Conservation (phyloP, 2,888 invertebrate species). For the Drosophila aldrichi region DNA sequence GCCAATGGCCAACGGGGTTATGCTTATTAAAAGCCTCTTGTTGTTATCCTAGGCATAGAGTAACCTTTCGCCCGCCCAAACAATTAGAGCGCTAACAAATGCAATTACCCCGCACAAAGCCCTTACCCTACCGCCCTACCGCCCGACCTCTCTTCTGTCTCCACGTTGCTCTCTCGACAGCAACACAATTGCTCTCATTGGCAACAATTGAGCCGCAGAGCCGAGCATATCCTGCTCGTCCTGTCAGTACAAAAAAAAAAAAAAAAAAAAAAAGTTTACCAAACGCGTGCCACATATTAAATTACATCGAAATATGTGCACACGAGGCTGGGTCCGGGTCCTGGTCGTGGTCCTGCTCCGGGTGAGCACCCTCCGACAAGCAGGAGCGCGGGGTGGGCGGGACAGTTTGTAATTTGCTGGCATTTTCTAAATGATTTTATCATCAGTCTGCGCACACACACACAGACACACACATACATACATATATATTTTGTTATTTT, state of each 20-base stretch:
- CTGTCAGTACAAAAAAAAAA: constrained; percentile 35
- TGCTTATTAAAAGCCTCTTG: constrained; percentile 76
- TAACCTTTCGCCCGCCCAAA: constrained; percentile 70
- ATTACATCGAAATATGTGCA: constrained; percentile 81
- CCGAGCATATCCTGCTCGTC: constrained; percentile 52
- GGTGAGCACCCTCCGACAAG: background rate
- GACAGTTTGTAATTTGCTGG: constrained; percentile 75
- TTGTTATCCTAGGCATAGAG: constrained; percentile 68
- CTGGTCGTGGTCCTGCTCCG: background rate
- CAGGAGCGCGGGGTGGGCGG: background rate
- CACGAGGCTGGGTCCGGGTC: constrained; percentile 45
- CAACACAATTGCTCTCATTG: constrained; percentile 78
- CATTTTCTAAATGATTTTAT: constrained; percentile 73
- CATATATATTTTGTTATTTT: constrained; percentile 63
- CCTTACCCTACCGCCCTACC: constrained; percentile 8
- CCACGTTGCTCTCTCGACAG: constrained; percentile 11
- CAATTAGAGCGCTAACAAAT: constrained; percentile 79
- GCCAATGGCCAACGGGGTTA: constrained; percentile 16
- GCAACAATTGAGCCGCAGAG: constrained; percentile 68
- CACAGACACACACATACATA: background rate
- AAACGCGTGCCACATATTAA: constrained; percentile 84
- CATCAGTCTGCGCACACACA: constrained; percentile 26
- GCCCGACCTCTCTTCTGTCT: background rate
- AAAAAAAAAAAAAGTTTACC: constrained; percentile 54
- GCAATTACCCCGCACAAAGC: constrained; percentile 59